A percentile compares a stretch with the other conserved stretches of the same genome.
Conservation (phyloP, 2,113 vertebrate species). For the Lynx canadensis region DNA sequence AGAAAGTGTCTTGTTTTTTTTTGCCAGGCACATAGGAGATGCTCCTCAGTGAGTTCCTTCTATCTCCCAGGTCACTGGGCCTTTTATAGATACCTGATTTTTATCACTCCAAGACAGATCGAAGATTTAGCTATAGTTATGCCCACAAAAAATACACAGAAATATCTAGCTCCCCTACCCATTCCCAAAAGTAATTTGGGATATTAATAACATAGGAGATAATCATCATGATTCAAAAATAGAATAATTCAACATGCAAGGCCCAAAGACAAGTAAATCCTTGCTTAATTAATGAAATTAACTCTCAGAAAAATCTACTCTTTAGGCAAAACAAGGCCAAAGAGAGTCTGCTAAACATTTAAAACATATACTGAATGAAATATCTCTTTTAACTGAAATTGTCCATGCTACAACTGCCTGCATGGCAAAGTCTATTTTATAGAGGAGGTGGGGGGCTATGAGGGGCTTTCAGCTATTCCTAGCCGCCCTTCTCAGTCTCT, state of each 20-base stretch:
- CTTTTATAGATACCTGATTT: neutral
- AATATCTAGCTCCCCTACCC: neutral
- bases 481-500: neutral
- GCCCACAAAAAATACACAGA: neutral
- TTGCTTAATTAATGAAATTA: conserved; percentile 5
- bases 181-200: neutral
- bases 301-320: neutral
- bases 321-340: neutral
- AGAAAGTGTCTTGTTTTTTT: neutral
- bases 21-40: neutral
- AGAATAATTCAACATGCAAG: neutral
- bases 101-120: neutral
- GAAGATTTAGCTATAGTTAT: neutral
- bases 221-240: neutral
- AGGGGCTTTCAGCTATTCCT: neutral
- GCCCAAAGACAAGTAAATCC: neutral
- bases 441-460: neutral
- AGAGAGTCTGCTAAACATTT: neutral
- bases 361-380: neutral
- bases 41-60: neutral
- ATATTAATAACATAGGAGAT: neutral
- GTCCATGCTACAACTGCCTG: neutral
- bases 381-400: neutral
- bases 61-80: neutral
- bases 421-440: neutral